Evolutionary conservation across 2,113 vertebrate species (phyloP), one percentile per base, ranked within the genome.

Genomic region (Corythornis cristatus): DNA sequence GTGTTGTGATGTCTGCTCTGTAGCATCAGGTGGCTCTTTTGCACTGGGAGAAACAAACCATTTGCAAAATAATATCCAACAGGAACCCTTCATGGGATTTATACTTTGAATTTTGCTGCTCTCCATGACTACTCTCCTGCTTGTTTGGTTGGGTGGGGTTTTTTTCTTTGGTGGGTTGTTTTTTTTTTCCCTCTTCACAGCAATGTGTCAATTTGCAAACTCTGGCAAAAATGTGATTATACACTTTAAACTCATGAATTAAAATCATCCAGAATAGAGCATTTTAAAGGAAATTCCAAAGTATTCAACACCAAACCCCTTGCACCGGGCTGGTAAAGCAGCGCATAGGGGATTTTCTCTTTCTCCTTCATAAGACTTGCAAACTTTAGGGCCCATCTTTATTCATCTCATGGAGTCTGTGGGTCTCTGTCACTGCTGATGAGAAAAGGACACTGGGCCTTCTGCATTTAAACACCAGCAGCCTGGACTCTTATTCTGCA

Each of bases 1-100:
- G 31, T 0, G 0, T 33, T 89, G 53, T 78, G 83, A 29, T 84
- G 64, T 66, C 73, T 4, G 6, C 25, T 8, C 25, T 2, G 5
- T 79, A 45, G 82, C 74, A 84, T 96, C 77, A 86, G 50, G 62
- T 89, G 74, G 22, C 70, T 90, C 78, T 76, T 90, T 70, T 70
- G 33, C 18, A 18, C 48, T 45, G 33, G 29, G 43, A 88, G 57
- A 71, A 92, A 53, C 5, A 5, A 8, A 19, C 23, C 54, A 22
- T 33, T 67, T 58, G 1, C 1, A 10, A 45, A 81, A 75, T 14
- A 20, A 0, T 7, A 35, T 50, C 35, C 40, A 86, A 37, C 20
- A 35, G 60, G 35, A 91, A 28, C 5, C 4, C 37, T 73, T 62
- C 19, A 1, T 20, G 46, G 29, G 37, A 48, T 51, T 62, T 51